phyloP scores from a whole-genome alignment of 2,888 invertebrate species.

The Yponomeuta sedellus region DNA sequence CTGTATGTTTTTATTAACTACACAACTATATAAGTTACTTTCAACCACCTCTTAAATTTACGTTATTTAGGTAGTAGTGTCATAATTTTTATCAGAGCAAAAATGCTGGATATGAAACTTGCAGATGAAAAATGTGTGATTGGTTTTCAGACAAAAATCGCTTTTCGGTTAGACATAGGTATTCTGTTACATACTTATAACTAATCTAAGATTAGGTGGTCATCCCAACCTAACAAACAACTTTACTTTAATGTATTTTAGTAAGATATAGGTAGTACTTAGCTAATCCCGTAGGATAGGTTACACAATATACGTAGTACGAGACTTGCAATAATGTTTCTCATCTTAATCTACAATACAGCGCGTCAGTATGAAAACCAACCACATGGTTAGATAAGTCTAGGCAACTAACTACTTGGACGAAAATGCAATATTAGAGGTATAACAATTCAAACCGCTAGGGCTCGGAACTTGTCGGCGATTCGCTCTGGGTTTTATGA shows the following conservation, averaged over 20 bases:
- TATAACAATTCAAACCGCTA: conserved; percentile 16
- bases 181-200: background rate
- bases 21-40: background rate
- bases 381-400: background rate
- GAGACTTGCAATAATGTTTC: no score
- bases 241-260: no score
- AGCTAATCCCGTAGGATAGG: no score
- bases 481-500: background rate
- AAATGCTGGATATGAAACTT: conserved; percentile 39
- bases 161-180: background rate
- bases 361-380: background rate
- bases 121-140: conserved; percentile 33
- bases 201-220: background rate
- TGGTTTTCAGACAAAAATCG: background rate
- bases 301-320: no score
- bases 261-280: no score
- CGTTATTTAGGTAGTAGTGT: background rate
- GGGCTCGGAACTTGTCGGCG: conserved; percentile 19
- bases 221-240: no score
- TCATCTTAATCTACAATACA: background rate
- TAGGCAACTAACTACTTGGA: conserved; percentile 14
- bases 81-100: conserved; percentile 38
- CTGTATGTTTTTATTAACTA: conserved; percentile 4
- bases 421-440: conserved; percentile 18
- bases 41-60: background rate